Base-by-base conservation (phyloP, 2,113 vertebrate species). In the Choloepus hoffmanni region DNA sequence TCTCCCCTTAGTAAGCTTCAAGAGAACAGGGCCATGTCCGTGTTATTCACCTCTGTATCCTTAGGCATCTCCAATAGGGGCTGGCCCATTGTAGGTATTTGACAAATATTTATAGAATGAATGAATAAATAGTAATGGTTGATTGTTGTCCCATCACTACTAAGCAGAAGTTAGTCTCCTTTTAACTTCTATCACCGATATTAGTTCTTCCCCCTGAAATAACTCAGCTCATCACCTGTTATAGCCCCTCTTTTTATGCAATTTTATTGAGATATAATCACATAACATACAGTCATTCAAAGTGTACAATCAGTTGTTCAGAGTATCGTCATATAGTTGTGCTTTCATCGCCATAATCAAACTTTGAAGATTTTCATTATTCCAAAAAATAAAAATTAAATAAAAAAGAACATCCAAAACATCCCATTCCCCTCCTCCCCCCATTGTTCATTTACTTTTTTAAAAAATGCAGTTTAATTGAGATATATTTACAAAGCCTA, bases 161-260 rank as follows among this genome's bases (percentile, higher is more conserved):
- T 77, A 76, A 76, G 8, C 68, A 84, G 36, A 85, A 73, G 60
- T 92, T 70, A 81, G 4, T 89, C 40, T 95, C 73, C 24, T 74
- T 93, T 93, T 89, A 40, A 58, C 43, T 90, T 96, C 10, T 93
- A 48, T 40, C 24, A 43, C 40, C 73, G 70, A 73, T 93, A 68
- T 78, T 95, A 89, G 63, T 92, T 95, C 43, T 79, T 60, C 2
- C 15, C 24, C 70, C 68, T 92, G 77, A 79, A 94, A 76, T 89
- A 79, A 74, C 40, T 45, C 36, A 92, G 68, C 36, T 36, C 36
- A 82, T 78, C 60, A 85, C 40, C 21, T 68, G 33, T 10, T 95
- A 19, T 48, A 2, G 9, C 72, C 40, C 45, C 30, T 67, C 45
- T 65, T 89, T 94, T 72, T 87, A 21, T 50, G 36, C 36, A 36